Evolutionary conservation across 2,113 vertebrate genomes (phyloP).

Genomic region (Phoxinus phoxinus): DNA sequence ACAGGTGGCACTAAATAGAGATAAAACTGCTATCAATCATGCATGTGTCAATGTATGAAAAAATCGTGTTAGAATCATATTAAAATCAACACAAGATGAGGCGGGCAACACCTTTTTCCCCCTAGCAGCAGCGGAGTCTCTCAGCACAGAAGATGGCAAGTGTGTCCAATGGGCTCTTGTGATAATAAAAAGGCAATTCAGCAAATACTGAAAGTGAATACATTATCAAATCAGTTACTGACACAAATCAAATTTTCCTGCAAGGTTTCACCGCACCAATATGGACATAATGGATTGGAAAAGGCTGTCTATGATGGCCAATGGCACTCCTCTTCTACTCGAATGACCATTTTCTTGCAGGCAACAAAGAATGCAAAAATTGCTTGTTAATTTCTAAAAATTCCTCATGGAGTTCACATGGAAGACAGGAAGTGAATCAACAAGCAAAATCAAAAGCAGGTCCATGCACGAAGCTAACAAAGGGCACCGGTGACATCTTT

Average conservation of each 20-base stretch:
- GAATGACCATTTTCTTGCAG: not conserved
- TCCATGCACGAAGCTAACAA: conserved; percentile 7
- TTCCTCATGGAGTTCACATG: not conserved
- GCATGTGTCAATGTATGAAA: not conserved
- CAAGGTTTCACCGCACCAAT: not conserved
- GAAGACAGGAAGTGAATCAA: not conserved
- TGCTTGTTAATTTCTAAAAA: not conserved
- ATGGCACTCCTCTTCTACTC: not conserved
- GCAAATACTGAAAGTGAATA: conserved; percentile 2
- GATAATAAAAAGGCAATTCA: conserved; percentile 10
- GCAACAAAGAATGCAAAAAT: not conserved
- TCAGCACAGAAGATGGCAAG: not conserved
- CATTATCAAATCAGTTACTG: conserved; percentile 19
- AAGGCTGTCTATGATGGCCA: not conserved
- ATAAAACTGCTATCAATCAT: conserved; percentile 4
- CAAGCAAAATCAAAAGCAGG: not conserved
- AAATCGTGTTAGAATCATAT: not conserved
- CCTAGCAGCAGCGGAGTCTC: not conserved
- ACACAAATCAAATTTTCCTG: conserved; percentile 1
- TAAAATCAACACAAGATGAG: not conserved
- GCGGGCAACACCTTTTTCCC: conserved; percentile 38
- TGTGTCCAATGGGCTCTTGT: conserved; percentile 12
- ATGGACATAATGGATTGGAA: conserved; percentile 27
- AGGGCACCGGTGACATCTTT: conserved; percentile 39
- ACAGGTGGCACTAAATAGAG: conserved; percentile 25